phyloP scores from a whole-genome alignment of 2,888 invertebrate genomes.

The Caenorhabditis angaria region DNA sequence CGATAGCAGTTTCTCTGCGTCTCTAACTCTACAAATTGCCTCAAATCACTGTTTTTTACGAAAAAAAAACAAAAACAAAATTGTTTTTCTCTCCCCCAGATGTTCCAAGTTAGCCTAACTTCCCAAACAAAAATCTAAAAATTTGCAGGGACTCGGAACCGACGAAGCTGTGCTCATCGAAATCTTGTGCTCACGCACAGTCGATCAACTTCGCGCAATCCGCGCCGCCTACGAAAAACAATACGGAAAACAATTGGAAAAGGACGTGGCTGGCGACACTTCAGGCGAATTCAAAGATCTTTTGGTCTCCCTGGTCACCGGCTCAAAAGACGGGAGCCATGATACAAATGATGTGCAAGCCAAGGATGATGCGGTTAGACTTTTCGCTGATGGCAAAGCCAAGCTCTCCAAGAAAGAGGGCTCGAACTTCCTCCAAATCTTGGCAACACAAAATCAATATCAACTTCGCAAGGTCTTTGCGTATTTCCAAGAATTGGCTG shows the following conservation, averaged over 20 bases:
- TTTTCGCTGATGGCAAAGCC: slow-evolving; percentile 62
- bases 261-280: slow-evolving; percentile 79
- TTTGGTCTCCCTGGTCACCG: slow-evolving; percentile 64
- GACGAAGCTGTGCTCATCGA: slow-evolving; percentile 86
- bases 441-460: slow-evolving; percentile 61
- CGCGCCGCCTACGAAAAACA: slow-evolving; percentile 54
- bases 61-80: no score
- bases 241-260: slow-evolving; percentile 50
- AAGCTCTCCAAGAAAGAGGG: slow-evolving; percentile 54
- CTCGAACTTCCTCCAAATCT: slow-evolving; percentile 58
- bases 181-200: slow-evolving; percentile 84
- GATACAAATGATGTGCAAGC: slow-evolving; percentile 49
- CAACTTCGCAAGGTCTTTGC: slow-evolving; percentile 60
- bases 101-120: background rate
- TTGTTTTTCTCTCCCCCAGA: slow-evolving; percentile 5
- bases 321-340: slow-evolving; percentile 62
- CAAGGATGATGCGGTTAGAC: slow-evolving; percentile 57
- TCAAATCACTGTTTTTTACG: no score
- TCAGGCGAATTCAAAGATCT: slow-evolving; percentile 84
- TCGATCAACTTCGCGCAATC: slow-evolving; percentile 55
- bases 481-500: slow-evolving; percentile 51
- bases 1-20: no score
- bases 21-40: no score
- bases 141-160: slow-evolving; percentile 79
- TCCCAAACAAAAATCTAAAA: slow-evolving; percentile 50